A percentile compares a stretch with the other conserved stretches of the same genome.
Evolutionary conservation across 2,113 vertebrate species (phyloP).

Genomic region (Pipra filicauda): DNA sequence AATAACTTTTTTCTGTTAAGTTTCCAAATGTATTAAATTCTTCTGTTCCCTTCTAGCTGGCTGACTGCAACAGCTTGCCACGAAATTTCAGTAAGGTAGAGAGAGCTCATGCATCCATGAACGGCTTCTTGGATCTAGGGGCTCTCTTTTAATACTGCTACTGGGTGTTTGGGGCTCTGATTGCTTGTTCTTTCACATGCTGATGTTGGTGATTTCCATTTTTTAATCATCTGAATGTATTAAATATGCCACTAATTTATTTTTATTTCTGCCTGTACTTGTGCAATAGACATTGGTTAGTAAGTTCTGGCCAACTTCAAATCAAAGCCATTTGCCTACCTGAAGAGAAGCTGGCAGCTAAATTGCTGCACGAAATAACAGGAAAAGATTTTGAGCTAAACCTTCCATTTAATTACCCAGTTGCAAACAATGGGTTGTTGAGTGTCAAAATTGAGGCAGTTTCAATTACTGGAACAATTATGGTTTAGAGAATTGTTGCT

Average conservation of each 20-base stretch:
- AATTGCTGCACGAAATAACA: slow-evolving; percentile 18
- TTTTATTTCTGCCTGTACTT: neutral
- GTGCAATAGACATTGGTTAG: neutral
- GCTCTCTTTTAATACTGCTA: neutral
- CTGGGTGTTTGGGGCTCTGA: neutral
- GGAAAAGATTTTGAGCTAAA: slow-evolving; percentile 7
- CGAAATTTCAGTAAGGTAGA: slow-evolving; percentile 44
- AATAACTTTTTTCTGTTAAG: neutral
- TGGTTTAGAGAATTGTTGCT: neutral
- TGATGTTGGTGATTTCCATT: slow-evolving; percentile 19
- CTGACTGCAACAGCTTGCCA: slow-evolving; percentile 40
- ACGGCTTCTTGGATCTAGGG: neutral
- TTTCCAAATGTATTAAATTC: neutral
- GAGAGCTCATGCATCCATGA: neutral
- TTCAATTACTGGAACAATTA: slow-evolving; percentile 47
- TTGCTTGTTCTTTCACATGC: slow-evolving; percentile 4
- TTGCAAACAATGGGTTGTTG: slow-evolving; percentile 16
- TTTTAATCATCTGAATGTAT: neutral
- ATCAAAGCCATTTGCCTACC: neutral
- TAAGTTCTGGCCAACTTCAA: neutral
- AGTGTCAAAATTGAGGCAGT: slow-evolving; percentile 27
- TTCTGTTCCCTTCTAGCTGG: slow-evolving; percentile 40
- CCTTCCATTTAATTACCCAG: slow-evolving; percentile 43
- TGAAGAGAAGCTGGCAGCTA: neutral
- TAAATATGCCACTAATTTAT: neutral